Conservation (phyloP, 2,888 invertebrate species). For the Seladonia tumulorum region DNA sequence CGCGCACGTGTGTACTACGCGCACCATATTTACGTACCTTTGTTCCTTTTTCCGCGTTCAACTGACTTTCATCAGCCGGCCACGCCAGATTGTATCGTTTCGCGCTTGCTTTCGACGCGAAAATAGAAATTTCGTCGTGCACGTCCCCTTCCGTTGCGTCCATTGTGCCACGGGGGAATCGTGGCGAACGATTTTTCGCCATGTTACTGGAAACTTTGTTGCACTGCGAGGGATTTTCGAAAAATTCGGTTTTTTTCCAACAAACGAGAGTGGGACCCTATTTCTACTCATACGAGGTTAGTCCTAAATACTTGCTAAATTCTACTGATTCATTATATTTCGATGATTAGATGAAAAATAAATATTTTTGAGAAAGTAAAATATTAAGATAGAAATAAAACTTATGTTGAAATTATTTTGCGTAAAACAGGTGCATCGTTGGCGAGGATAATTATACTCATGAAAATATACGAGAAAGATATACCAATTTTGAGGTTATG, state of each 20-base stretch:
- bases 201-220: neutral
- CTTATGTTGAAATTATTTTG: no score
- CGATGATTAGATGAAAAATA: no score
- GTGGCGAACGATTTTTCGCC: neutral
- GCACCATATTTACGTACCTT: constrained; percentile 5
- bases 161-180: neutral
- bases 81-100: neutral
- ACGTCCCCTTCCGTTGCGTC: neutral
- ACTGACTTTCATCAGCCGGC: constrained; percentile 7
- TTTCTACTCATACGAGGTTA: no score
- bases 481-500: no score
- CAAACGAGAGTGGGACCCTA: neutral
- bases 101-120: neutral
- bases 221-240: neutral
- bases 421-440: no score
- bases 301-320: no score
- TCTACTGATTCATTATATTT: no score
- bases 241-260: neutral
- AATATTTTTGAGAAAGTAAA: no score
- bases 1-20: constrained; percentile 3
- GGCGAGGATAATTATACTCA: no score
- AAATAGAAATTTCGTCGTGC: constrained; percentile 9
- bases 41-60: constrained; percentile 6
- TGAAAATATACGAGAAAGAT: no score
- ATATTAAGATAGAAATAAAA: no score